Evolutionary conservation across 2,113 vertebrate genomes (phyloP).

Genomic region (Bubo bubo): DNA sequence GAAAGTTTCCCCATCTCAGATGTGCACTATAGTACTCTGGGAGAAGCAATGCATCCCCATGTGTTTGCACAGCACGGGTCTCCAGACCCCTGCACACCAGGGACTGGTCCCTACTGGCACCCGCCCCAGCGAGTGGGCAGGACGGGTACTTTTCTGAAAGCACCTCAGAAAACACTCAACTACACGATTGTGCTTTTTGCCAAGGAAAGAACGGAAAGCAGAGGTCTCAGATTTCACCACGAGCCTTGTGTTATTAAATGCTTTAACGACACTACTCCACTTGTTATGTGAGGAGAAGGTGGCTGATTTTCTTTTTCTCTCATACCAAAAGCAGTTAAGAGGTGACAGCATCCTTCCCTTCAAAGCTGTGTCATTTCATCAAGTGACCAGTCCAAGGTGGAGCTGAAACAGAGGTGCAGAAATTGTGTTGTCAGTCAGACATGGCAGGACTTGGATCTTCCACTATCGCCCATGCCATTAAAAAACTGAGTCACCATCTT

Average conservation of each 20-base stretch:
- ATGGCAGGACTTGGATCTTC: not conserved
- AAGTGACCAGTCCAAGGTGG: not conserved
- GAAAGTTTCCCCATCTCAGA: not conserved
- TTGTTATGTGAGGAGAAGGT: not conserved
- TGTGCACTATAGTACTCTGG: too few species aligned
- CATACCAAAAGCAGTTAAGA: not conserved
- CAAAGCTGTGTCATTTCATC: not conserved
- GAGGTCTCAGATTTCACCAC: not conserved
- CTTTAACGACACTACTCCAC: not conserved
- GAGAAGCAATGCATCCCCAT: not conserved
- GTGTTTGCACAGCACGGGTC: not conserved
- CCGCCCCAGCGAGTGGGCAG: accelerated
- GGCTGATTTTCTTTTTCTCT: not conserved
- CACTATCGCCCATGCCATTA: not conserved
- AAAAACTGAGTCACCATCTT: not conserved
- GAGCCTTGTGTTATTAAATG: not conserved
- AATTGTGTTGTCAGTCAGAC: not conserved
- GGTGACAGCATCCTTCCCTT: not conserved
- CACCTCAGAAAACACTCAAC: not conserved
- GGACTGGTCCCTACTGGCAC: not conserved
- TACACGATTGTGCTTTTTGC: not conserved
- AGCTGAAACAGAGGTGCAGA: not conserved
- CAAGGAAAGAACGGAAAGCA: not conserved
- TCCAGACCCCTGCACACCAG: accelerated
- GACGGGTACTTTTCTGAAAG: not conserved